A percentile compares a stretch with the other conserved stretches of the same genome.
Conservation (phyloP, 2,797 vertebrate species). For the Parotocinclus haroldoi region DNA sequence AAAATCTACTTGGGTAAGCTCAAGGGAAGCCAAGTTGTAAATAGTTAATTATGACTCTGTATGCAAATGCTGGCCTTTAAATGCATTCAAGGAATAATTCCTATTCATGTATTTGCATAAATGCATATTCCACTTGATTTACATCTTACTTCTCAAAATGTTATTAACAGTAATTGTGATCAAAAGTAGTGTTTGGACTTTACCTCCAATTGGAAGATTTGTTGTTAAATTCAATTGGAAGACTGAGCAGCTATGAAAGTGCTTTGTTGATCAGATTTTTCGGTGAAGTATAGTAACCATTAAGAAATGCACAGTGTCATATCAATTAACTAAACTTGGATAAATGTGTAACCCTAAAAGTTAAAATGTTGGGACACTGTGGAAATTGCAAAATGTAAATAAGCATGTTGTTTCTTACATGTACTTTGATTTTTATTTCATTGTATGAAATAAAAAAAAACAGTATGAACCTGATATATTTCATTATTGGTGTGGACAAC, state of each 20-base stretch:
- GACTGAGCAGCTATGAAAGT: slow-evolving; percentile 21
- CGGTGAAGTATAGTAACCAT: no score
- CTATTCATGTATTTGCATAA: slow-evolving; percentile 73
- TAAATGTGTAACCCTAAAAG: no score
- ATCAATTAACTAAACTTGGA: no score
- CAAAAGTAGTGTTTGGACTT: neutral
- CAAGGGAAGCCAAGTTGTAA: slow-evolving; percentile 52
- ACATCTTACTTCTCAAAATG: slow-evolving; percentile 48
- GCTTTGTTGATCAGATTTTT: no score
- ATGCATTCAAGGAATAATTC: slow-evolving; percentile 69
- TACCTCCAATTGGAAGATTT: slow-evolving; percentile 62
- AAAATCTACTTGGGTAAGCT: slow-evolving; percentile 31
- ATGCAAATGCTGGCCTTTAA: slow-evolving; percentile 80
- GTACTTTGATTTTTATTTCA: no score
- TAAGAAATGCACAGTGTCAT: no score
- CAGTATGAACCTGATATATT: no score
- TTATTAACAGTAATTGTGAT: slow-evolving; percentile 38
- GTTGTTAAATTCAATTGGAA: slow-evolving; percentile 55
- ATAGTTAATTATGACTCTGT: slow-evolving; percentile 63
- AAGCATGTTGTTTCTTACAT: no score
- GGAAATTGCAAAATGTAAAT: no score
- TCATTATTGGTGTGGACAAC: no score
- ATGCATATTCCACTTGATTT: slow-evolving; percentile 73
- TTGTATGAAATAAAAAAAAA: no score
- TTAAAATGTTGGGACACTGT: no score